Conservation (phyloP, 2,797 vertebrate genomes). For the Eremophila alpestris region DNA sequence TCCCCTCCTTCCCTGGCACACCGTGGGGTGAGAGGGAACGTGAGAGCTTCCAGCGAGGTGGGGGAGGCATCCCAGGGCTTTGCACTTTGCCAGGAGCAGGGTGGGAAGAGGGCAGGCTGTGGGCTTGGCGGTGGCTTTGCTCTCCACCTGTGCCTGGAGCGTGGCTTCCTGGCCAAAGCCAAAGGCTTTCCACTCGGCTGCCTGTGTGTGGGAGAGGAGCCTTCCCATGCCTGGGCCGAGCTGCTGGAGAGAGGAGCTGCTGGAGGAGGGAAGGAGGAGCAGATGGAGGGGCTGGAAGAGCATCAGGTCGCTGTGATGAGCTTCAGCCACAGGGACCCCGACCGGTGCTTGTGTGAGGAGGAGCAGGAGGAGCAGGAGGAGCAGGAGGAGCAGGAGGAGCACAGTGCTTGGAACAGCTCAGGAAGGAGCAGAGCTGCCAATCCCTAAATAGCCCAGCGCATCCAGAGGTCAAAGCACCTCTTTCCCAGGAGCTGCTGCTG, state of each 20-base stretch:
- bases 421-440: not conserved
- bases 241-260: not conserved
- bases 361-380: not conserved
- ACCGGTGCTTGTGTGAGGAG: rapidly evolving
- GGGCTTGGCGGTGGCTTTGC: not conserved
- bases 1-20: not conserved
- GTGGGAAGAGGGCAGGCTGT: not conserved
- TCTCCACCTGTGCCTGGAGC: conserved; percentile 1
- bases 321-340: rapidly evolving
- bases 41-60: not conserved
- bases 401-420: not conserved
- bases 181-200: not conserved
- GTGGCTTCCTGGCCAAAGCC: not conserved
- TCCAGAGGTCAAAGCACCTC: not conserved
- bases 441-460: not conserved
- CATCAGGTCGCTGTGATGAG: not conserved
- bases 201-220: not conserved
- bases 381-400: not conserved
- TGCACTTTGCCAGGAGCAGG: not conserved
- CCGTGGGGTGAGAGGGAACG: not conserved
- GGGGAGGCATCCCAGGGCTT: not conserved
- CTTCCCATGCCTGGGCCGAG: rapidly evolving
- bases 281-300: conserved; percentile 58
- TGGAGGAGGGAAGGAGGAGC: not conserved
- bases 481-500: not conserved